phyloP scores from a whole-genome alignment of 2,888 invertebrate genomes.

The Pristionchus fissidentatus region DNA sequence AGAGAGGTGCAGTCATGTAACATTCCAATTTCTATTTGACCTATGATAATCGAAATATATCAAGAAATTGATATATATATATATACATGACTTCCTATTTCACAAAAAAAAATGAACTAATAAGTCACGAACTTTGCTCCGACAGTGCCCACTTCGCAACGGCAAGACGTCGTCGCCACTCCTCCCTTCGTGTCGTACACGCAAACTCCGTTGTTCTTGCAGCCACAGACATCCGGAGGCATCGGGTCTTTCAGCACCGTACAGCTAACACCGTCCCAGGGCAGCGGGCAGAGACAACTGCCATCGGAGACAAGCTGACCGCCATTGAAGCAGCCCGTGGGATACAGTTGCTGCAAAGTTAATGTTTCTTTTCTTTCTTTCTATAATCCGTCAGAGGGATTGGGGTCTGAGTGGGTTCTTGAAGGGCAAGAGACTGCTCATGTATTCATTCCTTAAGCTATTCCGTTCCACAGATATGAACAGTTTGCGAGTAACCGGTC shows the following conservation, averaged over 20 bases:
- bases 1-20: too few species aligned
- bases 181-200: slow-evolving; percentile 15
- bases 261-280: slow-evolving; percentile 9
- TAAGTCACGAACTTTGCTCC: background rate
- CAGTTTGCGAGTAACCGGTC: too few species aligned
- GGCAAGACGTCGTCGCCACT: background rate
- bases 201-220: background rate
- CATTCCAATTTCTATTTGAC: too few species aligned
- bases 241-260: slow-evolving; percentile 10
- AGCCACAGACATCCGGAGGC: slow-evolving; percentile 11
- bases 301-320: background rate
- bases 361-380: too few species aligned
- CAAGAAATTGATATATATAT: too few species aligned
- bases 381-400: too few species aligned
- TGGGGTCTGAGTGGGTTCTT: too few species aligned
- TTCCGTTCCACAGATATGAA: too few species aligned
- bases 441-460: too few species aligned
- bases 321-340: background rate
- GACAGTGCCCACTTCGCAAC: background rate
- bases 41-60: too few species aligned
- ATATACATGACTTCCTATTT: background rate
- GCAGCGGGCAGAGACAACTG: background rate
- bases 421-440: too few species aligned
- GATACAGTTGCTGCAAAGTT: slow-evolving; percentile 3
- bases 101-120: background rate